Evolutionary conservation across 2,797 vertebrate species (phyloP).

Genomic region (Peromyscus nudipes): DNA sequence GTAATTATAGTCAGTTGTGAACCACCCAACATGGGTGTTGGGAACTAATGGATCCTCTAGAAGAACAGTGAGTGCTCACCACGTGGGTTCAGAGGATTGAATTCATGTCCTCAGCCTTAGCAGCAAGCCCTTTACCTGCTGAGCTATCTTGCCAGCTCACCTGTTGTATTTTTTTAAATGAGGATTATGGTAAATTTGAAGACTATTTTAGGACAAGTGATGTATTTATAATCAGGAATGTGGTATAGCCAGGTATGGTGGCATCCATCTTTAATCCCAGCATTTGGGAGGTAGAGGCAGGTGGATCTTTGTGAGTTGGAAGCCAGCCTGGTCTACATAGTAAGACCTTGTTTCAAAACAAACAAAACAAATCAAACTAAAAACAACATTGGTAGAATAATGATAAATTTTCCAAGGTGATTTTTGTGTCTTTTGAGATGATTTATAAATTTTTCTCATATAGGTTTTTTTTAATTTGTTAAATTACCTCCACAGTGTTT

Average conservation of each 20-base stretch:
- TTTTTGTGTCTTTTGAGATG: slow-evolving; percentile 50
- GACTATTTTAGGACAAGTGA: slow-evolving; percentile 23
- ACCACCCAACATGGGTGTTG: not conserved
- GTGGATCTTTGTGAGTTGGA: not conserved
- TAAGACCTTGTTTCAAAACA: not conserved
- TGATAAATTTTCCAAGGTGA: slow-evolving; percentile 32
- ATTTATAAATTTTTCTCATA: slow-evolving; percentile 26
- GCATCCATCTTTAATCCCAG: not conserved
- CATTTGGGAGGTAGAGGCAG: not conserved
- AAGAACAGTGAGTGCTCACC: not conserved
- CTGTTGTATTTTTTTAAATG: not conserved
- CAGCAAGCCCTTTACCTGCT: not conserved
- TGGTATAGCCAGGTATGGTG: not conserved
- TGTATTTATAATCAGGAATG: not conserved
- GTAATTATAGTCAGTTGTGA: not conserved
- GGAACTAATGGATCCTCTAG: not conserved
- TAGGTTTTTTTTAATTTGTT: not conserved
- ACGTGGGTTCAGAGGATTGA: not conserved
- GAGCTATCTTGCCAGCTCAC: not conserved
- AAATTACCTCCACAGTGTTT: not conserved
- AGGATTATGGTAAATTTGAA: slow-evolving; percentile 19
- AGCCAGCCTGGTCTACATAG: too few relatives aligned
- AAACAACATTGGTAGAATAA: not conserved
- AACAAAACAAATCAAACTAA: not conserved
- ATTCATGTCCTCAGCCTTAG: not conserved